Evolutionary conservation across 2,797 vertebrate genomes (phyloP).

Genomic region (Betta splendens): DNA sequence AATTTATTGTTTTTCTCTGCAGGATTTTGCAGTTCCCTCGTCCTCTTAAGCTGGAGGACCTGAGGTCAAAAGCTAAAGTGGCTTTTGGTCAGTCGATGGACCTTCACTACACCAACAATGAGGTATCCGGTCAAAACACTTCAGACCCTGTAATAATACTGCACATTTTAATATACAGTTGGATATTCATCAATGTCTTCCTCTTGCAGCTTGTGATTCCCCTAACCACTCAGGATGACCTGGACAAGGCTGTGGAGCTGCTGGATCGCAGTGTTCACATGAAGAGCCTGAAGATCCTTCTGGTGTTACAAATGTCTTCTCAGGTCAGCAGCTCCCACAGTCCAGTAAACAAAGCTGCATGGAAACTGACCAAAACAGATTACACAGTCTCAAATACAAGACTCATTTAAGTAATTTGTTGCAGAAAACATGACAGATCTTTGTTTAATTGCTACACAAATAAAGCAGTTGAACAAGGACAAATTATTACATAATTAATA

Average conservation of each 20-base stretch:
- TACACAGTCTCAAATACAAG: too few relatives aligned
- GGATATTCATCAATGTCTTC: not conserved
- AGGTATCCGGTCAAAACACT: constrained; percentile 79
- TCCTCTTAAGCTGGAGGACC: constrained; percentile 92
- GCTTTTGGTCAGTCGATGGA: constrained; percentile 97
- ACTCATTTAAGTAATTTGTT: too few relatives aligned
- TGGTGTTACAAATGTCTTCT: constrained; percentile 88
- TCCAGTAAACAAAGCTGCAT: not conserved
- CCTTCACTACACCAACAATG: constrained; percentile 99
- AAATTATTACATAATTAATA: too few relatives aligned
- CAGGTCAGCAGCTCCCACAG: constrained; percentile 80
- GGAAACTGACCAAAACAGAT: too few relatives aligned
- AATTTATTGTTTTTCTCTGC: constrained; percentile 5
- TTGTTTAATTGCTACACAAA: too few relatives aligned
- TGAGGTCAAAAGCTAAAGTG: constrained; percentile 91
- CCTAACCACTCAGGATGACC: constrained; percentile 93
- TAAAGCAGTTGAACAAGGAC: too few relatives aligned
- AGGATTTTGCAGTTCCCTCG: constrained; percentile 96
- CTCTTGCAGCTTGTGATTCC: constrained; percentile 91
- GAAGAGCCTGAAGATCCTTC: constrained; percentile 97
- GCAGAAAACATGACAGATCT: too few relatives aligned
- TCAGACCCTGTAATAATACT: too few relatives aligned
- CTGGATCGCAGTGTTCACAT: constrained; percentile 97
- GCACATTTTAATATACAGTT: too few relatives aligned
- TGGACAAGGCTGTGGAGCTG: constrained; percentile 97